A percentile compares a stretch with the other conserved stretches of the same genome.
Conservation (phyloP, 2,797 vertebrate species). For the Buceros bicornis region DNA sequence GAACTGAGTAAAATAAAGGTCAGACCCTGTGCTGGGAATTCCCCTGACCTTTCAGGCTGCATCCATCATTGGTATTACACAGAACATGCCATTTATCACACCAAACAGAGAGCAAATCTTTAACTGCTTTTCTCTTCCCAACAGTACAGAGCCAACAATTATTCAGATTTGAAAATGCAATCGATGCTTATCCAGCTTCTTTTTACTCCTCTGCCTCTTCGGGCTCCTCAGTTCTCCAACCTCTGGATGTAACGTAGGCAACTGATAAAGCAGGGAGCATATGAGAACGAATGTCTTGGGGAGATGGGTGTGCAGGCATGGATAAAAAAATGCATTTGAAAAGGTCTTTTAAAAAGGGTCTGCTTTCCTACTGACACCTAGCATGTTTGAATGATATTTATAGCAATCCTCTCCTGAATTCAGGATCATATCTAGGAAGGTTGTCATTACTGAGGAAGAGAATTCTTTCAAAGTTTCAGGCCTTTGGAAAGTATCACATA, state of each 20-base stretch:
- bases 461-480: neutral
- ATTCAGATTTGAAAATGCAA: conserved; percentile 60
- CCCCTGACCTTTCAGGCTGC: conserved; percentile 90
- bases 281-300: neutral
- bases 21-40: conserved; percentile 92
- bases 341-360: neutral
- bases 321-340: neutral
- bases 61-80: conserved; percentile 78
- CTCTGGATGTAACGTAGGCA: neutral
- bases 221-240: neutral
- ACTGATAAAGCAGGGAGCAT: neutral
- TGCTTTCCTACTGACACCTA: neutral
- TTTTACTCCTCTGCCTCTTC: conserved; percentile 31
- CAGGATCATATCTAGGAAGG: neutral
- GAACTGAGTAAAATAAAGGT: conserved; percentile 92
- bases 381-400: neutral
- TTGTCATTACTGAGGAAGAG: neutral
- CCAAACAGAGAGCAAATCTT: conserved; percentile 70
- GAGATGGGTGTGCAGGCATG: neutral
- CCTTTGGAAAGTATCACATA: neutral
- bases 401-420: neutral
- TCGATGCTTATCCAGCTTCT: conserved; percentile 46
- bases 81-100: conserved; percentile 77
- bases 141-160: conserved; percentile 44
- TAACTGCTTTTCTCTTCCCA: conserved; percentile 63